A percentile compares a stretch with the other conserved stretches of the same genome.
phyloP scores from a whole-genome alignment of 2,888 invertebrate genomes.

The Coronaproctus castanopsis region DNA sequence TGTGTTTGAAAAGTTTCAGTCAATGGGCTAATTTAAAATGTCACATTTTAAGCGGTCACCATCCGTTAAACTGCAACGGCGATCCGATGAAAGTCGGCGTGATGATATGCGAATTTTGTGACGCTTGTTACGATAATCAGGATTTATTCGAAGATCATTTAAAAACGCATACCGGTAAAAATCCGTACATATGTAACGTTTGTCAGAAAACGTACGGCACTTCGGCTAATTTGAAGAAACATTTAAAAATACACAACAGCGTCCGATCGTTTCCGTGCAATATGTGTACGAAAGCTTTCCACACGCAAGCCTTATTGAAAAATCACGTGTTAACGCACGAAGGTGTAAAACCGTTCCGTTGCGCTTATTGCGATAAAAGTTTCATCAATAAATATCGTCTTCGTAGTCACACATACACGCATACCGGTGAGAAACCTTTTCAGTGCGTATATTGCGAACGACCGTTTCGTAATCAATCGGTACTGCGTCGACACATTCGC shows the following conservation, averaged over 20 bases:
- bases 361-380: constrained; percentile 15
- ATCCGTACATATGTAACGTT: constrained; percentile 12
- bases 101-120: constrained; percentile 11
- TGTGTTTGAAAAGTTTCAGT: constrained; percentile 17
- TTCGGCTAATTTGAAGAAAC: constrained; percentile 11
- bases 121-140: constrained; percentile 7
- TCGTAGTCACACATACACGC: constrained; percentile 14
- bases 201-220: constrained; percentile 12
- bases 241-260: constrained; percentile 10
- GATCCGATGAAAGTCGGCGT: constrained; percentile 2
- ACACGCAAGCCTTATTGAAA: constrained; percentile 7
- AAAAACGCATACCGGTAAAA: constrained; percentile 11
- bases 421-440: constrained; percentile 15
- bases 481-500: constrained; percentile 8
- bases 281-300: constrained; percentile 9
- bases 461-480: constrained; percentile 13
- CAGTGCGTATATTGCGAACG: constrained; percentile 14
- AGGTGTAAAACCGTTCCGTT: constrained; percentile 15
- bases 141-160: constrained; percentile 7
- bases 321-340: constrained; percentile 17
- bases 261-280: constrained; percentile 5
- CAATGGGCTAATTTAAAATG: constrained; percentile 17
- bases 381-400: constrained; percentile 16
- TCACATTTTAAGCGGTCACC: constrained; percentile 11
- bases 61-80: no score